Conservation (phyloP, 2,797 vertebrate genomes). For the Threskiornis aethiopicus region DNA sequence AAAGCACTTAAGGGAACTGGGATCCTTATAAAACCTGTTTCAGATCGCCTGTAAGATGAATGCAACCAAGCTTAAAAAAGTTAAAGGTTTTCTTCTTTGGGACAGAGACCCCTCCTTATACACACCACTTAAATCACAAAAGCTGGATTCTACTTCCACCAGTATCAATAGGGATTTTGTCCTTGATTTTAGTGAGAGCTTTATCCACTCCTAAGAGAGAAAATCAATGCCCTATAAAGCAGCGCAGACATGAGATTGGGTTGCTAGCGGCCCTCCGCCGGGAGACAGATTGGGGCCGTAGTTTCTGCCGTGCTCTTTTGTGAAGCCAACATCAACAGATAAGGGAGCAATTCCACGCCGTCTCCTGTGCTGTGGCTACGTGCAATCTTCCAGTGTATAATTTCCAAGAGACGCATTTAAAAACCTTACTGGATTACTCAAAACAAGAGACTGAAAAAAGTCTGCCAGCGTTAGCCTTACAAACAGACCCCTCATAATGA, state of each 20-base stretch:
- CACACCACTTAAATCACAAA: not conserved
- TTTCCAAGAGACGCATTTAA: not conserved
- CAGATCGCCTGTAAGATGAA: not conserved
- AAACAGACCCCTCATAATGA: not conserved
- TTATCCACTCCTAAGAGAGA: not conserved
- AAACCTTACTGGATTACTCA: not conserved
- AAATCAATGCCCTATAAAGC: slow-evolving; percentile 19
- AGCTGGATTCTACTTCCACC: not conserved
- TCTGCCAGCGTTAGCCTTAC: not conserved
- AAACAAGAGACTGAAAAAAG: not conserved
- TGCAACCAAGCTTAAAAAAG: not conserved
- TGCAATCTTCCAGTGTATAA: not conserved
- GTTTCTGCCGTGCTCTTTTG: not conserved
- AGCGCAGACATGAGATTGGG: not conserved
- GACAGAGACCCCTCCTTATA: not conserved
- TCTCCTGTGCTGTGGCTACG: rapidly evolving
- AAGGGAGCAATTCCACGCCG: rapidly evolving
- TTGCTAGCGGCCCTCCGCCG: not conserved
- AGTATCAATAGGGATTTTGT: slow-evolving; percentile 4
- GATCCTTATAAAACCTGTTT: not conserved
- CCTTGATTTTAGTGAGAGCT: not conserved
- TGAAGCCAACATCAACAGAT: slow-evolving; percentile 15
- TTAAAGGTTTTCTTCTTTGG: not conserved
- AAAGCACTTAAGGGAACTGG: slow-evolving; percentile 16
- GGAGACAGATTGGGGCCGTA: not conserved